phyloP scores from a whole-genome alignment of 1,140 invertebrate genomes.

The Pogonus chalceus region DNA sequence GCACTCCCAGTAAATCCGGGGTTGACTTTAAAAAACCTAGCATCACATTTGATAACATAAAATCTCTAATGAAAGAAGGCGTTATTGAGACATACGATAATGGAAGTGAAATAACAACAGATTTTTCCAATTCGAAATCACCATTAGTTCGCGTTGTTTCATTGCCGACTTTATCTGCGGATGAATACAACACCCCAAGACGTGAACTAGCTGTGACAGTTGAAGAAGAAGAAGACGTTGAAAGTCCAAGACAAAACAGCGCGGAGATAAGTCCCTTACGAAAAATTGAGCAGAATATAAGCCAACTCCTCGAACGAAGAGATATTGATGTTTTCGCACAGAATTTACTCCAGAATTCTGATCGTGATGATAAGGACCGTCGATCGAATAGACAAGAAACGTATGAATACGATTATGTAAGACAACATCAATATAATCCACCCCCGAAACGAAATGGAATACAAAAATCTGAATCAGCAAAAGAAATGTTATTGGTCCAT shows the following conservation, averaged over 20 bases:
- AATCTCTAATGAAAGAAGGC: constrained; percentile 59
- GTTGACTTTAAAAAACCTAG: constrained; percentile 58
- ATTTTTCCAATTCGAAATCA: constrained; percentile 34
- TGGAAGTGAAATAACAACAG: constrained; percentile 39
- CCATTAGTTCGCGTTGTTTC: constrained; percentile 53
- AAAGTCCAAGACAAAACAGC: constrained; percentile 37
- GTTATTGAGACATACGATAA: constrained; percentile 39
- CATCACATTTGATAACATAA: constrained; percentile 69
- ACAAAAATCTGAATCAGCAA: constrained; percentile 56
- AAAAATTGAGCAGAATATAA: constrained; percentile 56
- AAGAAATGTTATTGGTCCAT: constrained; percentile 51
- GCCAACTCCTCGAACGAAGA: constrained; percentile 43
- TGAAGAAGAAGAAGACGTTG: constrained; percentile 53
- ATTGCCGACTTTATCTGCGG: constrained; percentile 47
- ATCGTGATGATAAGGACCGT: constrained; percentile 22
- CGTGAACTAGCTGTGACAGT: constrained; percentile 42
- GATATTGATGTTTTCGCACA: constrained; percentile 35
- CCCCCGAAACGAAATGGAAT: constrained; percentile 38
- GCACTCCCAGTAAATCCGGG: constrained; percentile 35
- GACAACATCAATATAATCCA: constrained; percentile 38
- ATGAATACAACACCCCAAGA: constrained; percentile 39
- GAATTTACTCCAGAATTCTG: too few relatives aligned
- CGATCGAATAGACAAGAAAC: constrained; percentile 20
- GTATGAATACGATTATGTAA: too few relatives aligned
- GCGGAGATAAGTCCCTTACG: constrained; percentile 46